These are phyloP conservation scores for Pygoscelis antarcticus DNA, from an alignment of 2,113 vertebrate species.

Conservation along the genomic window DNA sequence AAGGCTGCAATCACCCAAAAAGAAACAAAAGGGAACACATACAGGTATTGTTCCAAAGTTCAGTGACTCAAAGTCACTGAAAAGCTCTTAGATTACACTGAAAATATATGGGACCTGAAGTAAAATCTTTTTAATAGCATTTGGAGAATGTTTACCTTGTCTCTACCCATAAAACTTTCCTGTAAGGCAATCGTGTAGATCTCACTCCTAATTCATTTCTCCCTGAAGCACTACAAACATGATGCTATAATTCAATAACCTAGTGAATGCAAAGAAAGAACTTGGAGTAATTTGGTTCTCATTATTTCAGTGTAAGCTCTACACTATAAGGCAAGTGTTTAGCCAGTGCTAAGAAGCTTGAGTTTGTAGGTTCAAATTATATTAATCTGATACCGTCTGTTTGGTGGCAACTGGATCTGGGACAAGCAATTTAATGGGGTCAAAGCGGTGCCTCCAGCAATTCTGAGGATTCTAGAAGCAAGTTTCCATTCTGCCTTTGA, in stretches of 20 bases:
- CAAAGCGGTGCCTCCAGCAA: neutral
- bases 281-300: conserved; percentile 1
- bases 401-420: neutral
- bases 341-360: neutral
- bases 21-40: neutral
- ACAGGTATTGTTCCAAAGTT: neutral
- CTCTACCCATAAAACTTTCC: conserved; percentile 2
- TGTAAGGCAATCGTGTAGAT: conserved; percentile 4
- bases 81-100: neutral
- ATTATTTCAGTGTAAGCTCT: neutral
- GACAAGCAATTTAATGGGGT: neutral
- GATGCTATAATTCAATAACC: conserved; percentile 53
- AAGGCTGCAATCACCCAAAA: neutral
- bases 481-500: neutral
- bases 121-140: neutral
- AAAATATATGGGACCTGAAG: neutral
- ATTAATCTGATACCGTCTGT: neutral
- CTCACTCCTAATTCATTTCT: conserved; percentile 42
- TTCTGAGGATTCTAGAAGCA: neutral
- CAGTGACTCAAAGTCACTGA: neutral
- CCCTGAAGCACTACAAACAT: conserved; percentile 40
- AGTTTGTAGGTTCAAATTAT: neutral
- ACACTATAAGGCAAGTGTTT: neutral
- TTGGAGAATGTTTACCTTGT: conserved; percentile 15
- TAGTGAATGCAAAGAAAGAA: conserved; percentile 44